Evolutionary conservation across 2,888 invertebrate species (phyloP).

Genomic region (Plemyria rubiginata): DNA sequence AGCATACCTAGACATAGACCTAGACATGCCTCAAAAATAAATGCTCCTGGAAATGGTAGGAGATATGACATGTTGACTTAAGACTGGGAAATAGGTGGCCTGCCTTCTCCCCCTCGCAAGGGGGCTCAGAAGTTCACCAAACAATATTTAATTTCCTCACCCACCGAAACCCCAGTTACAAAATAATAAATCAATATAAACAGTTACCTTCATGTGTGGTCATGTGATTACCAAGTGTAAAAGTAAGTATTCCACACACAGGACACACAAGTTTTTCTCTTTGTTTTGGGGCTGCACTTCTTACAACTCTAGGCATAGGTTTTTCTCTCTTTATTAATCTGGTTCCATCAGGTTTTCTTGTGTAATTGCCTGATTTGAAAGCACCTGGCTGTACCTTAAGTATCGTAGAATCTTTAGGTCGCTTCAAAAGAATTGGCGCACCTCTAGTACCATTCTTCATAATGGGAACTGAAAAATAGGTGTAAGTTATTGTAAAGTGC

Average conservation of each 20-base stretch:
- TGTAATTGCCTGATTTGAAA: slow-evolving; percentile 61
- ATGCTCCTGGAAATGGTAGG: too few species aligned
- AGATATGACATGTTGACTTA: too few species aligned
- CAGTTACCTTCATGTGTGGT: slow-evolving; percentile 77
- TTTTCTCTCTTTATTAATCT: slow-evolving; percentile 57
- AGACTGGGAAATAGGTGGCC: too few species aligned
- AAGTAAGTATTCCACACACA: slow-evolving; percentile 80
- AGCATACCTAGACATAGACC: too few species aligned
- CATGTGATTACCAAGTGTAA: slow-evolving; percentile 76
- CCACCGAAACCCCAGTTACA: not conserved
- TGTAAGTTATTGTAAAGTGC: too few species aligned
- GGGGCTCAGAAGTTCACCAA: too few species aligned
- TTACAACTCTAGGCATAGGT: slow-evolving; percentile 58
- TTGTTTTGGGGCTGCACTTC: slow-evolving; percentile 59
- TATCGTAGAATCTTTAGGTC: slow-evolving; percentile 77
- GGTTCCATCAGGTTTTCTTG: slow-evolving; percentile 46
- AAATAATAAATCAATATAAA: not conserved
- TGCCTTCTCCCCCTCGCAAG: too few species aligned
- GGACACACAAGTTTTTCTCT: slow-evolving; percentile 80
- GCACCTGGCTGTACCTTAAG: slow-evolving; percentile 66
- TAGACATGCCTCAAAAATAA: too few species aligned
- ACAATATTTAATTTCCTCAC: not conserved
- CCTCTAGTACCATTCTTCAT: slow-evolving; percentile 76
- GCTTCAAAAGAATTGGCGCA: slow-evolving; percentile 72
- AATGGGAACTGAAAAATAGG: slow-evolving; percentile 66